Evolutionary conservation across 2,113 vertebrate species (phyloP), one percentile per base, ranked within the genome.

Genomic region (Cololabis saira): DNA sequence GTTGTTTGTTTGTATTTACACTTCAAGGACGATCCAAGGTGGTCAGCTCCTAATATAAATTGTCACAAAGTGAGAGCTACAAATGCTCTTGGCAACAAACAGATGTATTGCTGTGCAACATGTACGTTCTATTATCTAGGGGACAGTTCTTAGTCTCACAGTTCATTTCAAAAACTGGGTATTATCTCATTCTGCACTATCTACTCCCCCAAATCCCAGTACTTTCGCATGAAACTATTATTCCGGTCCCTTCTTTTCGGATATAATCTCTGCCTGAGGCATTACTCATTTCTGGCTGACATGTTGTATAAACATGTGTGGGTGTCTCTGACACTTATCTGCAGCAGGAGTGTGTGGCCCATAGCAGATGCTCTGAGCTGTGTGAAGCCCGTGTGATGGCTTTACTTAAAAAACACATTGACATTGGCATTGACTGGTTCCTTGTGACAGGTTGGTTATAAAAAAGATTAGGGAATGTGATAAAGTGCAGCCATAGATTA

Each of bases 11-110:
- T 27, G 2, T 27, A 27, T 27, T 27, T 27, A 3, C 24, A 37
- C 33, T 37, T 37, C 33, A 9, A 7, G 6, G 33, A 56, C 22
- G 40, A 58, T 24, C 50, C 58, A 73, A 54, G 55, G 21, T 44
- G 43, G 21, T 71, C 22, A 62, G 12, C 59, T 65, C 81, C 18
- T 47, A 61, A 54, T 67, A 56, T 48, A 61, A 15, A 61, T 43
- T 53, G 61, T 69, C 55, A 71, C 33, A 67, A 27, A 65, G 70
- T 62, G 51, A 70, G 79, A 73, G 43, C 76, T 73, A 41, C 12
- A 18, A 44, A 61, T 44, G 69, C 83, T 76, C 37, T 61, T 63
- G 77, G 73, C 76, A 66, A 82, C 64, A 76, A 80, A 78, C 61
- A 59, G 56, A 80, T 78, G 54, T 49, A 66, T 79, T 66, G 63